Conservation (phyloP, 2,888 invertebrate genomes). For the Magallana nippona region DNA sequence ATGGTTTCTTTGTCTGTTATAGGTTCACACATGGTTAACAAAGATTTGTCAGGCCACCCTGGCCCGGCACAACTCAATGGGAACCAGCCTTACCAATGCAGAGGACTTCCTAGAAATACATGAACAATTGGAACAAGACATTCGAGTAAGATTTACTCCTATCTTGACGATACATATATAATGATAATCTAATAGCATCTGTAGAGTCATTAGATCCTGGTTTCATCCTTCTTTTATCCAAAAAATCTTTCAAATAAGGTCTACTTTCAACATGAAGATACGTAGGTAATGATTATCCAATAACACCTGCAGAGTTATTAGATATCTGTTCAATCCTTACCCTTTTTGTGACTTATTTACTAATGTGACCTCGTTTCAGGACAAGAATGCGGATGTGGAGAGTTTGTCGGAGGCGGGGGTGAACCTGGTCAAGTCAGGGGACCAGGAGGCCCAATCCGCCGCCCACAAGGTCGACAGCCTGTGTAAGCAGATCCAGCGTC, state of each 20-base stretch:
- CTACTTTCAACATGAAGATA: no score
- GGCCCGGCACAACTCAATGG: conserved; percentile 88
- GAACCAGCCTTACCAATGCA: conserved; percentile 82
- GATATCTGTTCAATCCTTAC: no score
- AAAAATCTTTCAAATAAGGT: no score
- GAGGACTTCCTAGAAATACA: conserved; percentile 88
- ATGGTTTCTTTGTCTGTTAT: conserved; percentile 36
- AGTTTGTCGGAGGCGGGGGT: conserved; percentile 84
- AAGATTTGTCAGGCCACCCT: conserved; percentile 88
- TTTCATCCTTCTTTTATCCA: no score
- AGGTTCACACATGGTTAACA: conserved; percentile 87
- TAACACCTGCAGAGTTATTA: no score
- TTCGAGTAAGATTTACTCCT: conserved; percentile 83
- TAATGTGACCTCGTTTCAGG: conserved; percentile 60
- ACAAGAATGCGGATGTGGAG: conserved; percentile 83
- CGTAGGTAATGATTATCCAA: no score
- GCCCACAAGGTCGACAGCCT: conserved; percentile 77
- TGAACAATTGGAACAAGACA: conserved; percentile 86
- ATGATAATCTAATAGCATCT: no score
- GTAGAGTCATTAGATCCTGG: no score
- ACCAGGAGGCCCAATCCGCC: conserved; percentile 82
- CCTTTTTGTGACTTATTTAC: no score
- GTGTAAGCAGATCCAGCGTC: conserved; percentile 77
- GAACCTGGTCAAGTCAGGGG: conserved; percentile 84
- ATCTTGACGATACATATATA: background rate